Percentiles rank a stretch among this genome's conserved stretches.
These are phyloP conservation scores for Hyperopisus bebe DNA, from an alignment of 2,113 vertebrate species.

Conservation along the genomic window DNA sequence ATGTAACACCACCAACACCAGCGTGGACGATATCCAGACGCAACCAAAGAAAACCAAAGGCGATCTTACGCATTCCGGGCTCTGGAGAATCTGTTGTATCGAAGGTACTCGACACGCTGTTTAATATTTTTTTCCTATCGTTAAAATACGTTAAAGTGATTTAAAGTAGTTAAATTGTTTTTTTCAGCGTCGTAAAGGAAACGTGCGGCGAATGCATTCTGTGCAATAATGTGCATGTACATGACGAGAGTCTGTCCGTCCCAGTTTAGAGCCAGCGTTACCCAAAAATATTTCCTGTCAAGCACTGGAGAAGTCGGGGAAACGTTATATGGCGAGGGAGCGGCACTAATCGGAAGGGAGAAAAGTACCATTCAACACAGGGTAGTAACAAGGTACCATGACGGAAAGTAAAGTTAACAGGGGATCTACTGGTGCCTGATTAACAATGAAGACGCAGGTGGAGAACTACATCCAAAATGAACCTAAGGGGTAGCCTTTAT, in stretches of 20 bases:
- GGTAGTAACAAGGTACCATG: background rate
- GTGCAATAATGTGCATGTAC: background rate
- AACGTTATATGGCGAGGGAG: background rate
- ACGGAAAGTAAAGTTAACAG: constrained; percentile 7
- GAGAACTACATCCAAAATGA: background rate
- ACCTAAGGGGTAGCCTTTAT: background rate
- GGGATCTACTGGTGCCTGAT: background rate
- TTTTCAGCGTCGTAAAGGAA: background rate
- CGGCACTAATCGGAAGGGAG: background rate
- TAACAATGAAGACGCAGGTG: background rate
- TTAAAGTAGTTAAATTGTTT: background rate
- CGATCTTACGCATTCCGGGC: constrained; percentile 88
- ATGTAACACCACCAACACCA: constrained; percentile 86
- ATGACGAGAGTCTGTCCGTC: background rate
- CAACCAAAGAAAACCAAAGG: constrained; percentile 70
- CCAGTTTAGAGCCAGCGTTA: background rate
- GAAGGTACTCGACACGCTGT: constrained; percentile 71
- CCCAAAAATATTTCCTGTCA: background rate
- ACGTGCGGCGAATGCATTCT: background rate
- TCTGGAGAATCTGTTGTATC: constrained; percentile 93
- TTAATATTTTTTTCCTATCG: background rate
- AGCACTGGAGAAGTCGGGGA: background rate
- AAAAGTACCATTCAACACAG: background rate
- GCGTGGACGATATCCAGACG: constrained; percentile 68
- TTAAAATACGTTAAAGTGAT: constrained; percentile 18